These are phyloP conservation scores for Steinernema scapterisci DNA, from an alignment of 2,888 invertebrate species.

Conservation along the genomic window DNA sequence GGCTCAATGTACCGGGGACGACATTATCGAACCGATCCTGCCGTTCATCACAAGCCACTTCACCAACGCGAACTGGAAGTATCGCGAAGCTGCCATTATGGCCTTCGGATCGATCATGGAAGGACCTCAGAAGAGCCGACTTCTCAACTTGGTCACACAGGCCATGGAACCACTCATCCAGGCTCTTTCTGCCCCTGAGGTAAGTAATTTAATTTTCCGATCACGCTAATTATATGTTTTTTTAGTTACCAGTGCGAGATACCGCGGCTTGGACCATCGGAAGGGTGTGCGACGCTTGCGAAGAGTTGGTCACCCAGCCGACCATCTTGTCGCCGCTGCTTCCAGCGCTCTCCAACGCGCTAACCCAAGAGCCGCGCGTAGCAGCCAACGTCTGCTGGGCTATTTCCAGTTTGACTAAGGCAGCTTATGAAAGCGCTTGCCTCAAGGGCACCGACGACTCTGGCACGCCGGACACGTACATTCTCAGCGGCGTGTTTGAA, in stretches of 20 bases:
- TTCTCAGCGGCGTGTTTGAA: constrained; percentile 89
- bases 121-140: constrained; percentile 83
- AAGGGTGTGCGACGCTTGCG: constrained; percentile 83
- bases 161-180: constrained; percentile 94
- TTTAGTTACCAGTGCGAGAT: constrained; percentile 78
- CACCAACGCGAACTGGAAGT: constrained; percentile 75
- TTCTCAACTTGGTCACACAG: constrained; percentile 91
- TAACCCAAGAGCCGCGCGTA: constrained; percentile 91
- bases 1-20: constrained; percentile 94
- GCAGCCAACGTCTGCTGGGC: constrained; percentile 99
- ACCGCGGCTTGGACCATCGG: constrained; percentile 98
- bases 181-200: constrained; percentile 89
- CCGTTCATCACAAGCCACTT: constrained; percentile 96
- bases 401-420: constrained; percentile 92
- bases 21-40: constrained; percentile 86
- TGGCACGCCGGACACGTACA: constrained; percentile 81
- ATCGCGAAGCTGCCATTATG: constrained; percentile 95
- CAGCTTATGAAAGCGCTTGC: constrained; percentile 83
- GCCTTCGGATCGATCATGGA: constrained; percentile 91
- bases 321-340: constrained; percentile 70
- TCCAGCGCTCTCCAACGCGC: constrained; percentile 74
- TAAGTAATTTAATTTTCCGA: constrained; percentile 73
- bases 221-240: background rate
- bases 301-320: constrained; percentile 58
- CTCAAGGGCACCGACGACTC: constrained; percentile 70